Evolutionary conservation across 2,888 invertebrate genomes (phyloP).

Genomic region (Thymelicus acteon): DNA sequence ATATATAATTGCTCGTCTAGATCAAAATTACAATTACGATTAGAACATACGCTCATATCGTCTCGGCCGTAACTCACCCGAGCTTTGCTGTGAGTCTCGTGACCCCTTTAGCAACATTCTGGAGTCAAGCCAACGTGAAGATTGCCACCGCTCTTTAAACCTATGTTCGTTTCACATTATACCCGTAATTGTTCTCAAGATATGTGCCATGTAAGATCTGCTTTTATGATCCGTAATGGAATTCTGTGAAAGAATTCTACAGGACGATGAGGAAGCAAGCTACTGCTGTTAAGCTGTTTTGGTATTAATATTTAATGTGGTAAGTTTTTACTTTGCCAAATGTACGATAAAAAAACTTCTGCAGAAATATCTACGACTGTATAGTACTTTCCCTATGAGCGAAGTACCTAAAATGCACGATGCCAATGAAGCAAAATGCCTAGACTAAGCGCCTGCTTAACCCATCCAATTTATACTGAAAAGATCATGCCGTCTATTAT

Average conservation of each 20-base stretch:
- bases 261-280: neutral
- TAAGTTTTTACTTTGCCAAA: neutral
- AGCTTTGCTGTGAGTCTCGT: conserved; percentile 43
- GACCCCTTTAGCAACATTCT: conserved; percentile 53
- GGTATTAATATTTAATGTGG: neutral
- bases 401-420: too few relatives aligned
- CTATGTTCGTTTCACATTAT: conserved; percentile 36
- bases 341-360: neutral
- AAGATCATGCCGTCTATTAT: too few relatives aligned
- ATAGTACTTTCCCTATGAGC: too few relatives aligned
- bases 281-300: neutral
- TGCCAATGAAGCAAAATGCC: too few relatives aligned
- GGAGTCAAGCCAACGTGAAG: conserved; percentile 51
- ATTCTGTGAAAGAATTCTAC: neutral
- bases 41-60: conserved; percentile 1
- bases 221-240: conserved; percentile 1
- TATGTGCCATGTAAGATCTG: conserved; percentile 23
- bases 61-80: conserved; percentile 46
- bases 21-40: conserved; percentile 1
- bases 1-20: neutral
- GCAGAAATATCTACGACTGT: too few relatives aligned
- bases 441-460: too few relatives aligned
- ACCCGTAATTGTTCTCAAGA: conserved; percentile 32
- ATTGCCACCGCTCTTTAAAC: conserved; percentile 47
- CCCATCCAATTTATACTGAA: too few relatives aligned